These are phyloP conservation scores for Elysia crispata DNA, from an alignment of 2,888 invertebrate genomes.

Conservation along the genomic window DNA sequence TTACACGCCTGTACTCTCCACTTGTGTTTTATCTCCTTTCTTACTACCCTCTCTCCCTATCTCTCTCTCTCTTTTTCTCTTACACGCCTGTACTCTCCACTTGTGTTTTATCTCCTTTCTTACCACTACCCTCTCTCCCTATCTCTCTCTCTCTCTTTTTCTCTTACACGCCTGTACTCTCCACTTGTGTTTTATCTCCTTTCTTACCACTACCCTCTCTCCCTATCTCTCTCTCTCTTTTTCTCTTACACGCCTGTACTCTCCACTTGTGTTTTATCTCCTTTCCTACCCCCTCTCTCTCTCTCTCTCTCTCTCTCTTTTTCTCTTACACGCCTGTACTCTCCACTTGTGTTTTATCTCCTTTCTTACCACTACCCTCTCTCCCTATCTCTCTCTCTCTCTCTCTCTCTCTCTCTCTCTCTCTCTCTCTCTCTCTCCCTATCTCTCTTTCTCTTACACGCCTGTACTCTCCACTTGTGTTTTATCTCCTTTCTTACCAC, in stretches of 20 bases:
- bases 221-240: conserved; percentile 13
- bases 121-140: too few species aligned
- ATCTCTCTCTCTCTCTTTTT: too few species aligned
- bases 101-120: too few species aligned
- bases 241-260: background rate
- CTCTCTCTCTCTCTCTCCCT: conserved; percentile 31
- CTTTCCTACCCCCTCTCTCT: conserved; percentile 30
- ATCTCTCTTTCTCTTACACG: conserved; percentile 1
- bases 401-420: conserved; percentile 6
- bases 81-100: too few species aligned
- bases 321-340: conserved; percentile 12
- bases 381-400: conserved; percentile 3
- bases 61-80: too few species aligned
- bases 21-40: too few species aligned
- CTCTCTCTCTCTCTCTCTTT: conserved; percentile 31
- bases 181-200: too few species aligned
- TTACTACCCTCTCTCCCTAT: too few species aligned
- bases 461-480: background rate
- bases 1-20: too few species aligned
- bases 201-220: too few species aligned
- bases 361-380: background rate
- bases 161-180: background rate
- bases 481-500: too few species aligned
- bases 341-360: conserved; percentile 10
- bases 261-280: background rate